These are phyloP conservation scores for Dicerorhinus sumatrensis DNA, from an alignment of 2,113 vertebrate species.

Conservation along the genomic window DNA sequence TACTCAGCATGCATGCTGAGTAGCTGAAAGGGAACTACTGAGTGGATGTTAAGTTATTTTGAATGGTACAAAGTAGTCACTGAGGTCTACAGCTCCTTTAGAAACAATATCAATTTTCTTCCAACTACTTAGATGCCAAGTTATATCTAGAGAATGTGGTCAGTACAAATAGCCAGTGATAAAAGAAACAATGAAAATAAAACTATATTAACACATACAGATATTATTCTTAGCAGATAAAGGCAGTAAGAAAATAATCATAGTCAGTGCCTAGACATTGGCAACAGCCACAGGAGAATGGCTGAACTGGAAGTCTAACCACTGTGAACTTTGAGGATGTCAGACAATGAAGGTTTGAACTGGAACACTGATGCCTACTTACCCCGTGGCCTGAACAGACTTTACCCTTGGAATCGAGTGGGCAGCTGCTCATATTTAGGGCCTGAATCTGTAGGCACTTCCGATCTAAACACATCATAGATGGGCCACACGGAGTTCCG, in stretches of 20 bases:
- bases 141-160: not conserved
- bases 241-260: not conserved
- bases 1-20: not conserved
- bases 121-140: not conserved
- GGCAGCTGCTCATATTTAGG: conserved; percentile 97
- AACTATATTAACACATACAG: not conserved
- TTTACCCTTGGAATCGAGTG: conserved; percentile 93
- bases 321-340: not conserved
- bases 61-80: not conserved
- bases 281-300: not conserved
- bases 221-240: not conserved
- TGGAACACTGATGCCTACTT: conserved; percentile 81
- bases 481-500: conserved; percentile 97
- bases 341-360: not conserved
- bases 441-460: conserved; percentile 98
- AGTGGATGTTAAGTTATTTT: not conserved
- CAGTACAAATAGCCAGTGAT: conserved; percentile 9
- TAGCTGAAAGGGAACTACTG: not conserved
- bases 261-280: not conserved
- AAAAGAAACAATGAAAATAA: conserved; percentile 3
- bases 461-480: conserved; percentile 99
- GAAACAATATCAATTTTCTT: not conserved
- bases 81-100: not conserved
- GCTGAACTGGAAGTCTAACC: not conserved
- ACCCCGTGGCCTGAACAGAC: conserved; percentile 98